Evolutionary conservation across 2,888 invertebrate species (phyloP).

Genomic region (Arge pagana): DNA sequence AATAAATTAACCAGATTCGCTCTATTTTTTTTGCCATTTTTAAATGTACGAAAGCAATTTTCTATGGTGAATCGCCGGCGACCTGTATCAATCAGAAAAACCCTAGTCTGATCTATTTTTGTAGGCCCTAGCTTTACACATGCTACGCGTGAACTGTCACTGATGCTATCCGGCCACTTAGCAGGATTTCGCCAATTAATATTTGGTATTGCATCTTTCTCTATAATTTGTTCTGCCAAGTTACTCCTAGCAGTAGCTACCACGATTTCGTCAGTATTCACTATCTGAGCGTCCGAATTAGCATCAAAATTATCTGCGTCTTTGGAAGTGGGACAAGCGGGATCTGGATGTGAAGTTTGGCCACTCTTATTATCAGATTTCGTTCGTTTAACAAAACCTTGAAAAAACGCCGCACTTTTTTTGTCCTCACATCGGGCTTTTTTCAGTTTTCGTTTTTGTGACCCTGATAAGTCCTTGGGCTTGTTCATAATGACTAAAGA

Average conservation of each 20-base stretch:
- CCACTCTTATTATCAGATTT: constrained; percentile 4
- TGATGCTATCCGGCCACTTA: constrained; percentile 13
- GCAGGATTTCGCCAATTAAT: constrained; percentile 12
- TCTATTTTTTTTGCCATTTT: constrained; percentile 24
- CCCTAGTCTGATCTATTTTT: constrained; percentile 5
- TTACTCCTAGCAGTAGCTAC: neutral
- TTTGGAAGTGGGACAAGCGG: neutral
- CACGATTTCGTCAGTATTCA: neutral
- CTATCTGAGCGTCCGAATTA: constrained; percentile 2
- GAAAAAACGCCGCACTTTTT: constrained; percentile 9
- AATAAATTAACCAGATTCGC: constrained; percentile 27
- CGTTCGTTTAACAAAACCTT: constrained; percentile 6
- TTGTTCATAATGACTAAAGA: constrained; percentile 9
- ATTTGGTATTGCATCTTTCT: constrained; percentile 1
- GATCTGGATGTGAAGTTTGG: neutral
- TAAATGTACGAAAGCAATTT: constrained; percentile 1
- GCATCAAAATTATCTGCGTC: neutral
- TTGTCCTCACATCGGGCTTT: constrained; percentile 5
- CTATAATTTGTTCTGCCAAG: constrained; percentile 1
- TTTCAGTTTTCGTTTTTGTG: constrained; percentile 6
- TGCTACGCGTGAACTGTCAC: constrained; percentile 5
- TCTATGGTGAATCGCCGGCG: constrained; percentile 8
- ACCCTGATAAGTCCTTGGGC: constrained; percentile 10
- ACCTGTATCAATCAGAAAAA: constrained; percentile 11
- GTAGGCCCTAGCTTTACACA: constrained; percentile 5